phyloP scores from a whole-genome alignment of 1,140 invertebrate genomes.

The Bombus waltoni region DNA sequence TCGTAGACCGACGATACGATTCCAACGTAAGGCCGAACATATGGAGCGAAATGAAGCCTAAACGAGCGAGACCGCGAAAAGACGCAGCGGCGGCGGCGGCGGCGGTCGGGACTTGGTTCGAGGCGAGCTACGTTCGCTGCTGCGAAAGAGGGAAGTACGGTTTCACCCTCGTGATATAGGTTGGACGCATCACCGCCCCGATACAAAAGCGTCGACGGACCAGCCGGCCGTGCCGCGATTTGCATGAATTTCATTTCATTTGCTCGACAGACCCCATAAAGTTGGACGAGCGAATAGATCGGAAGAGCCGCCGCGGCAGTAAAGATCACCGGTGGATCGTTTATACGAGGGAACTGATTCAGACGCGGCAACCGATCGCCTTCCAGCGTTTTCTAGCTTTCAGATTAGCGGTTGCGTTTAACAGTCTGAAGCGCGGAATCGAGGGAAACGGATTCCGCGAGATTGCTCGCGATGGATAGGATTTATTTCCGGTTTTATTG shows the following conservation, averaged over 20 bases:
- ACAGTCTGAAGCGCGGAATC: background rate
- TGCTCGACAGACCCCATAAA: conserved; percentile 70
- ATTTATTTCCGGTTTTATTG: conserved; percentile 27
- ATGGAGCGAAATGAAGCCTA: conserved; percentile 4
- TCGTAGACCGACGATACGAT: background rate
- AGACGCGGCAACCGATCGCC: background rate
- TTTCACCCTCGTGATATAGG: conserved; percentile 67
- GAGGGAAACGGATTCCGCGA: conserved; percentile 2
- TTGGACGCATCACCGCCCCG: conserved; percentile 76
- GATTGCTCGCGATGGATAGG: conserved; percentile 18
- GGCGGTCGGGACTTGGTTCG: conserved; percentile 18
- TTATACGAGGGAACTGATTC: background rate
- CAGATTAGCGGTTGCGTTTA: conserved; percentile 34
- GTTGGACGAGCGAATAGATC: conserved; percentile 40
- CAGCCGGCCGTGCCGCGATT: conserved; percentile 58
- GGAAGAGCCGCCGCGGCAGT: conserved; percentile 28
- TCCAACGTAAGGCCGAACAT: background rate
- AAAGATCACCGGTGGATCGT: conserved; percentile 47
- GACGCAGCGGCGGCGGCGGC: conserved; percentile 7
- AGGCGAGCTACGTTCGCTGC: conserved; percentile 3
- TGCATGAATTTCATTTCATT: conserved; percentile 73
- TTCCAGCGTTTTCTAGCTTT: background rate
- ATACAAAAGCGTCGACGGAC: conserved; percentile 73
- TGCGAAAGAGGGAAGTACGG: conserved; percentile 53
- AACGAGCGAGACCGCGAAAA: conserved; percentile 46